Evolutionary conservation across 2,888 invertebrate species (phyloP).

Genomic region (Cantharis flavilabris): DNA sequence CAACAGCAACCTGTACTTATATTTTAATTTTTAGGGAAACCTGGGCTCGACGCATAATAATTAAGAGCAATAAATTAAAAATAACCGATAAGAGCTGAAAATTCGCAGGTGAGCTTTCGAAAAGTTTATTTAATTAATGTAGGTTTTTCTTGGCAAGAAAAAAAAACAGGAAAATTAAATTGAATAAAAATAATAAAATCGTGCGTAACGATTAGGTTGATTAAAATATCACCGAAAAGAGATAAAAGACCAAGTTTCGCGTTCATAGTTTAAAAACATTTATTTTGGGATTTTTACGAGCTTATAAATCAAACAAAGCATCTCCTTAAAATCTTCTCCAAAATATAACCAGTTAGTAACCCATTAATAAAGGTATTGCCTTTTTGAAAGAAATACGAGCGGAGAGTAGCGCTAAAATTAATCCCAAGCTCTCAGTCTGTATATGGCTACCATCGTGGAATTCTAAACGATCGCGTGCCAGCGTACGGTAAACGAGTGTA

Average conservation of each 20-base stretch:
- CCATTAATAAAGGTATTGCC: conserved; percentile 15
- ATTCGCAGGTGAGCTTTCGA: not conserved
- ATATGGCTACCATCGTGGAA: conserved; percentile 12
- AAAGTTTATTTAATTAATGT: not conserved
- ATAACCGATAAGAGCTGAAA: not conserved
- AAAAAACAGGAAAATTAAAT: not conserved
- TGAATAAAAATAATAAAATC: not conserved
- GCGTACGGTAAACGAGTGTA: conserved; percentile 15
- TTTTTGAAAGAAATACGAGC: conserved; percentile 20
- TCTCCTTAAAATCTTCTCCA: conserved; percentile 1
- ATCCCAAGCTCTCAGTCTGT: conserved; percentile 15
- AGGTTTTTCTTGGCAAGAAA: not conserved
- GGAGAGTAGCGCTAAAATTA: conserved; percentile 14
- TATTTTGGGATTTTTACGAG: not conserved
- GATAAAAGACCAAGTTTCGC: not conserved
- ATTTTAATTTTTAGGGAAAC: not conserved
- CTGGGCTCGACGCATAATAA: not conserved
- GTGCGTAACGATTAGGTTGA: not conserved
- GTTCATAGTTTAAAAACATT: not conserved
- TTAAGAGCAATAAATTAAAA: not conserved
- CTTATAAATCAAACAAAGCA: conserved; percentile 1
- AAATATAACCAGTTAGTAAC: conserved; percentile 6
- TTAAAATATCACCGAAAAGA: not conserved
- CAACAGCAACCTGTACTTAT: not conserved
- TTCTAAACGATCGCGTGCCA: conserved; percentile 23